Evolutionary conservation across 2,113 vertebrate species (phyloP).

Genomic region (Antechinus flavipes): DNA sequence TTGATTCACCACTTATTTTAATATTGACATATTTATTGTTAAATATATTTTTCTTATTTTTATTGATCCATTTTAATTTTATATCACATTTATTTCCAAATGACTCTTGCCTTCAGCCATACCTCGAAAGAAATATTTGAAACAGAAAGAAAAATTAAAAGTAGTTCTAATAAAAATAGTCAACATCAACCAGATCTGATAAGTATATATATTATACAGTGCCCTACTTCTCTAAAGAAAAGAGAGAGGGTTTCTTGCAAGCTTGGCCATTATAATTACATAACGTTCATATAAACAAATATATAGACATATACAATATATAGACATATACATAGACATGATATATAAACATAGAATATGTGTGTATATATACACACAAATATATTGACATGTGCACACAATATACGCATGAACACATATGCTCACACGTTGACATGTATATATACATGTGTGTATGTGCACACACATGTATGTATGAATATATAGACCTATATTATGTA

Average conservation of each 20-base stretch:
- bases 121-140: not conserved
- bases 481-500: too few species aligned
- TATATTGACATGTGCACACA: too few species aligned
- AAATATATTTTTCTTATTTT: constrained; percentile 41
- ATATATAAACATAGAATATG: too few species aligned
- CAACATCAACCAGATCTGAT: not conserved
- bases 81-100: constrained; percentile 27
- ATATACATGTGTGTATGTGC: too few species aligned
- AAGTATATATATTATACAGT: not conserved
- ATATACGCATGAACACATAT: too few species aligned
- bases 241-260: not conserved
- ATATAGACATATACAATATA: too few species aligned
- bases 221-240: not conserved
- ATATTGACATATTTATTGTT: not conserved
- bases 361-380: too few species aligned
- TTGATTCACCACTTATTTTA: not conserved
- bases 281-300: not conserved
- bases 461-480: too few species aligned
- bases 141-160: not conserved
- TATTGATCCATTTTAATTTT: not conserved
- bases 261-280: not conserved
- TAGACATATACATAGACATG: too few species aligned
- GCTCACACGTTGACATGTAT: too few species aligned
- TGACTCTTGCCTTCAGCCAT: constrained; percentile 20
- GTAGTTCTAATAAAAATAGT: not conserved